A percentile compares a stretch with the other conserved stretches of the same genome.
Conservation (phyloP, 2,888 invertebrate species). For the Drosophila stalkeri region DNA sequence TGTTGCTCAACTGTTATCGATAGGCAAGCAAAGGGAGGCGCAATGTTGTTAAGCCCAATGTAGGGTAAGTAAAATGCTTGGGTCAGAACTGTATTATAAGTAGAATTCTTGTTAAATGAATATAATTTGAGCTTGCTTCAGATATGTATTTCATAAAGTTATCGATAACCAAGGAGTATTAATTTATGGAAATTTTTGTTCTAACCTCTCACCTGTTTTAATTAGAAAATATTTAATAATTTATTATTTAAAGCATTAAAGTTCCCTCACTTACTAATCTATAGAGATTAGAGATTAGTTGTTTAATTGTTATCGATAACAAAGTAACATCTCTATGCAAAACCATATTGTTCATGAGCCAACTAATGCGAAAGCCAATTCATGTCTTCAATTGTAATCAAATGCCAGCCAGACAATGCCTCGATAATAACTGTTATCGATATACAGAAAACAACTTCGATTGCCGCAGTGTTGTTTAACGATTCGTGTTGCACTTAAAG, state of each 20-base stretch:
- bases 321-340: neutral
- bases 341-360: too few species aligned
- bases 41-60: neutral
- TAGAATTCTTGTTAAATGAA: neutral
- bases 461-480: conserved; percentile 18
- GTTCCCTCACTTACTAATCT: too few species aligned
- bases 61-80: neutral
- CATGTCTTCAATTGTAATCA: neutral
- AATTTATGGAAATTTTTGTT: neutral
- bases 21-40: neutral
- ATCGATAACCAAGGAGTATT: neutral
- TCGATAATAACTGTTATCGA: conserved; percentile 17
- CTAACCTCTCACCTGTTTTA: too few species aligned
- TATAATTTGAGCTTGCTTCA: neutral
- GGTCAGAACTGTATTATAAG: neutral
- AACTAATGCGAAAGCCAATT: neutral
- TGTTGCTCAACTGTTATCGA: conserved; percentile 16
- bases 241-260: too few species aligned
- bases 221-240: too few species aligned
- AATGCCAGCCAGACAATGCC: neutral
- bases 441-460: conserved; percentile 10
- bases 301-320: neutral
- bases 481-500: neutral
- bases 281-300: too few species aligned
- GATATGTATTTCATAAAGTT: neutral